These are phyloP conservation scores for Ophioninae sp. DNA, from an alignment of 2,888 invertebrate species.

Conservation along the genomic window DNA sequence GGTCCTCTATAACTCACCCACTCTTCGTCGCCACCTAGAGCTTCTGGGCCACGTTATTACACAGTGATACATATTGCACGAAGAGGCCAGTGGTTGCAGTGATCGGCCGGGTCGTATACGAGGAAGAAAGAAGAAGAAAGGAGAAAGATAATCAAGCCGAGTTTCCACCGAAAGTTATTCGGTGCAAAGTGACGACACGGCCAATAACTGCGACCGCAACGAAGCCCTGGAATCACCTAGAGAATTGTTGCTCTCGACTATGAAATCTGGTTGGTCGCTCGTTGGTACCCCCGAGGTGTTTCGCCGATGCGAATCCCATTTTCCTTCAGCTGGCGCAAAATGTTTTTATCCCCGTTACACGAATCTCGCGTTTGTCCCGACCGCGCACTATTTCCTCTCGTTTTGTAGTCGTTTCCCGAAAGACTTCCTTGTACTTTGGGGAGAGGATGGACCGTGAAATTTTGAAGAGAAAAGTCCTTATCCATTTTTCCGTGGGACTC, in stretches of 20 bases:
- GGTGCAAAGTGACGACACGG: conserved; percentile 9
- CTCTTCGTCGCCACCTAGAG: conserved; percentile 37
- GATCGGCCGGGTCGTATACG: conserved; percentile 6
- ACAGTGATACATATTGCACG: conserved; percentile 38
- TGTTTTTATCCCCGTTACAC: conserved; percentile 37
- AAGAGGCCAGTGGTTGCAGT: conserved; percentile 12
- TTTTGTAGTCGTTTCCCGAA: neutral
- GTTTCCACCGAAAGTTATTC: conserved; percentile 27
- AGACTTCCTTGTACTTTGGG: neutral
- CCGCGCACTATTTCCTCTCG: conserved; percentile 3
- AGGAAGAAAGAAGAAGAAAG: conserved; percentile 11
- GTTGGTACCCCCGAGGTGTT: conserved; percentile 46
- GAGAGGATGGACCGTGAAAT: conserved; percentile 3
- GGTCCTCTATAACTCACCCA: conserved; percentile 52
- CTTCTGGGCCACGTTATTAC: conserved; percentile 54
- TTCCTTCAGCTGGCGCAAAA: conserved; percentile 24
- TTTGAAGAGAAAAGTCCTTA: conserved; percentile 11
- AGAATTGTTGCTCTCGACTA: conserved; percentile 19
- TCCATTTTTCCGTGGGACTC: neutral
- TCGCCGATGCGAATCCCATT: conserved; percentile 43
- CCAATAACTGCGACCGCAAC: conserved; percentile 14
- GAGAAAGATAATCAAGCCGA: neutral
- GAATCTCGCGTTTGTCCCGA: conserved; percentile 31
- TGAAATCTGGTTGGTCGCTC: conserved; percentile 17
- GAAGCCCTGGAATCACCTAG: neutral